phyloP scores from a whole-genome alignment of 2,888 invertebrate genomes.

The Plagodis dolabraria region DNA sequence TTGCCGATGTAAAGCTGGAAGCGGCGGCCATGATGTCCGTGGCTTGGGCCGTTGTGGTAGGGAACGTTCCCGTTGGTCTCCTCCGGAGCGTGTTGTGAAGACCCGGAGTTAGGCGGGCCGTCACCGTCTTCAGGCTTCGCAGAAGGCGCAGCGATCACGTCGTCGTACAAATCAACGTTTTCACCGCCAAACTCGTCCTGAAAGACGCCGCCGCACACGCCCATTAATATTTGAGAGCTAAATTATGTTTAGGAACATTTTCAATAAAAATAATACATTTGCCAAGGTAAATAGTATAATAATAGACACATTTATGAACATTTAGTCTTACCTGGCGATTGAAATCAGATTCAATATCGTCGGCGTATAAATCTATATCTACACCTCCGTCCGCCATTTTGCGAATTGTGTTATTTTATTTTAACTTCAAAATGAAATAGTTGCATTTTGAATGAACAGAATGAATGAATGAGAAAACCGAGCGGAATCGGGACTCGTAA shows the following conservation, averaged over 20 bases:
- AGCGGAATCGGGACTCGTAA: too few relatives aligned
- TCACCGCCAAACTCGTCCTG: conserved; percentile 94
- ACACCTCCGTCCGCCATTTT: conserved; percentile 96
- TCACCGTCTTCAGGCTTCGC: conserved; percentile 85
- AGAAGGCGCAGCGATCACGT: conserved; percentile 94
- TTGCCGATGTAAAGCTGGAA: conserved; percentile 98
- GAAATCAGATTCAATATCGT: conserved; percentile 98
- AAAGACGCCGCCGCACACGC: conserved; percentile 55
- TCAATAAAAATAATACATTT: background rate
- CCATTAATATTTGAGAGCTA: conserved; percentile 12
- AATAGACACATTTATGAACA: background rate
- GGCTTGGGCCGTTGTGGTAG: conserved; percentile 89
- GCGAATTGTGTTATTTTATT: conserved; percentile 44
- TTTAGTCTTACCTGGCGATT: conserved; percentile 71
- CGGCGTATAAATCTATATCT: conserved; percentile 98
- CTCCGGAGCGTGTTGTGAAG: conserved; percentile 83
- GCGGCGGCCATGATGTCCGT: conserved; percentile 91
- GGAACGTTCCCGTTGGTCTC: conserved; percentile 89
- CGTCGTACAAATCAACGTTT: conserved; percentile 97
- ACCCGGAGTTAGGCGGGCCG: conserved; percentile 83
- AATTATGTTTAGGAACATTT: background rate
- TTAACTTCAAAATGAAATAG: too few relatives aligned
- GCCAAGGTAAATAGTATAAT: background rate
- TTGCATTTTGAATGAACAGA: too few relatives aligned
- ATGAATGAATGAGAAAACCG: too few relatives aligned